Evolutionary conservation across 2,888 invertebrate genomes (phyloP), one percentile per base, ranked within the genome.

Genomic region (Eudasyphora cyanicolor): DNA sequence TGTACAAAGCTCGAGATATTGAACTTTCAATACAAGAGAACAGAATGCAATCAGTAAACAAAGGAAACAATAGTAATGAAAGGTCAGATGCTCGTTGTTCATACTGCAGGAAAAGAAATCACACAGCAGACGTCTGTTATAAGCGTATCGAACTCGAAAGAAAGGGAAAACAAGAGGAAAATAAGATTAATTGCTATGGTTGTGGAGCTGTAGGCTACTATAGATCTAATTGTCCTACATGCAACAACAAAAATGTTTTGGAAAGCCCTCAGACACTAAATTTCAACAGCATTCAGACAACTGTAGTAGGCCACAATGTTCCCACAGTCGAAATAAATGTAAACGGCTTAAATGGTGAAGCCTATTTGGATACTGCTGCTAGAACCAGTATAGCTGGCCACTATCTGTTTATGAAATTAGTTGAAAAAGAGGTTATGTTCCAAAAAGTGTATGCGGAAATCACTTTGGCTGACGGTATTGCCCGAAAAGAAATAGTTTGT

Each of bases 291-390:
- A 64, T 79, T 8, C 51, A 78, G n/a, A 70, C 79, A 8, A 64
- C 60, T 0, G 10, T 79, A 17, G 45, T 84, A 17, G 76, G 82
- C 0, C 45, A 84, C n/a, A 70, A 86, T 75, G 76, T 85, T 10
- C 86, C 84, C 1, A 78, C 79, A 0, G 84, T 84, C 5, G 64
- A 78, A 10, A 73, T 85, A 17, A 67, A 82, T 51, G 51, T 85
- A 35, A 70, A 62, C 21, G 82, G 81, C 1, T 67, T 83, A 38
- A 76, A 70, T 6, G 79, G 84, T 1, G 71, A 82, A 29, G 82
- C 83, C 0, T 85, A 80, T 24, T 64, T 86, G 17, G 84, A 84
- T 57, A 79, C 84, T 8, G 84, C 82, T n/a, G 86, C 82, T 1
- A 51, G 82, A 60, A 82, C 84, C 27, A 85, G 82, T 32, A 57